These are phyloP conservation scores for Achlya flavicornis DNA, from an alignment of 2,888 invertebrate species.

Conservation along the genomic window DNA sequence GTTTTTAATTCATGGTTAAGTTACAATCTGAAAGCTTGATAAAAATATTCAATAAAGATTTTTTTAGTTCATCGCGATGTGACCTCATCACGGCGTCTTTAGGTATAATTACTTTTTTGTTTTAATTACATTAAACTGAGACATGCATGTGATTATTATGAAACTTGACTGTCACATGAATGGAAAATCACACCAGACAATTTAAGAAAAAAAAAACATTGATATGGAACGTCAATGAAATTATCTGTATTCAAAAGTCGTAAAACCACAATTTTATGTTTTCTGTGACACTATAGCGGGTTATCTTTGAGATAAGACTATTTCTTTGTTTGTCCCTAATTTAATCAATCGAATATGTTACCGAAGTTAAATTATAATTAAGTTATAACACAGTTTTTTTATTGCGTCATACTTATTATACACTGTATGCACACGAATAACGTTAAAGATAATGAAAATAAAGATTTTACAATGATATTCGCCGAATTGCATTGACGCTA, in stretches of 20 bases:
- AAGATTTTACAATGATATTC: no score
- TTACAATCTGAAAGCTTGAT: constrained; percentile 20
- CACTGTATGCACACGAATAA: neutral
- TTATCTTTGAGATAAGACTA: constrained; percentile 50
- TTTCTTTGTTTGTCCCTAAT: constrained; percentile 19
- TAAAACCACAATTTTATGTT: constrained; percentile 57
- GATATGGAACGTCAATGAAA: constrained; percentile 32
- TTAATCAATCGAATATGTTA: constrained; percentile 10
- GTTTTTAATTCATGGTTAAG: constrained; percentile 29
- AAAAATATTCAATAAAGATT: constrained; percentile 37
- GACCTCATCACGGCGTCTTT: constrained; percentile 36
- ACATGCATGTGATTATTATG: no score
- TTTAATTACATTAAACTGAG: constrained; percentile 2
- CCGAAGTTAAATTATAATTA: neutral
- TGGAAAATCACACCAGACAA: no score
- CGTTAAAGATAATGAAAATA: neutral
- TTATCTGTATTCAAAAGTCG: constrained; percentile 37
- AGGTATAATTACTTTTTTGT: constrained; percentile 18
- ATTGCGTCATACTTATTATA: neutral
- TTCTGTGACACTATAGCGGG: constrained; percentile 49
- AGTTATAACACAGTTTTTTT: neutral
- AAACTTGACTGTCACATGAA: no score
- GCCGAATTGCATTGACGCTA: no score
- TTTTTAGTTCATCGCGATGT: constrained; percentile 36
- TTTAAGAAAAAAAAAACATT: constrained; percentile 7